Base-by-base conservation (phyloP, 2,888 invertebrate genomes). In the Biston stratarius region DNA sequence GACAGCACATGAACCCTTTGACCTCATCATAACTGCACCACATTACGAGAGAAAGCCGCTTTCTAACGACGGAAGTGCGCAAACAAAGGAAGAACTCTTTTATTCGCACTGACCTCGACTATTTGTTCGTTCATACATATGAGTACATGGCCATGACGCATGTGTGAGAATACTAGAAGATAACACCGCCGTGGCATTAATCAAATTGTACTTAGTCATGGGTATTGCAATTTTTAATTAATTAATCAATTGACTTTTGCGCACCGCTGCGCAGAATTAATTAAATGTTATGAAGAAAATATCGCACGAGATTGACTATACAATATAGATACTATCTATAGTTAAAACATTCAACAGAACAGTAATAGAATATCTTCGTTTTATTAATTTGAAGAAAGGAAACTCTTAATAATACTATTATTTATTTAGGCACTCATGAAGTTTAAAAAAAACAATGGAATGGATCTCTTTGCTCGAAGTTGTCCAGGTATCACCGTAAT, bases 41-140 rank as follows among this genome's bases (percentile, higher is more conserved):
- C 76, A 83, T 80, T 64, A 40, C 40, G 77, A 84, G 87, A 80
- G 91, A 91, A 91, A 90, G 91, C 84, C 10, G 81, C 90, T 89
- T 90, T 91, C 90, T 85, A 84, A 75, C 81, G 77, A 76, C 81
- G 82, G 82, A 86, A 83, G 81, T 80, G 75, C 74, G 74, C 84
- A 74, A 73, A 85, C 83, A 88, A 87, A 84, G 81, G 82, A 73
- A 75, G 76, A 77, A 77, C 77, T 79, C 80, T 85, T 86, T 84
- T 83, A 83, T 82, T 76, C 72, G 78, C 78, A 79, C 75, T 83
- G 86, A 86, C 87, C 86, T 74, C 73, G 47, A 45, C 72, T 66
- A 72, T 65, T 49, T 64, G 56, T 0, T 36, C n/a, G 33, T 57
- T 65, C 52, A 47, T 49, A 59, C 24, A 24, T n/a, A n/a, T 24